phyloP scores from a whole-genome alignment of 2,797 vertebrate genomes.

The Pangasius larnaudii region DNA sequence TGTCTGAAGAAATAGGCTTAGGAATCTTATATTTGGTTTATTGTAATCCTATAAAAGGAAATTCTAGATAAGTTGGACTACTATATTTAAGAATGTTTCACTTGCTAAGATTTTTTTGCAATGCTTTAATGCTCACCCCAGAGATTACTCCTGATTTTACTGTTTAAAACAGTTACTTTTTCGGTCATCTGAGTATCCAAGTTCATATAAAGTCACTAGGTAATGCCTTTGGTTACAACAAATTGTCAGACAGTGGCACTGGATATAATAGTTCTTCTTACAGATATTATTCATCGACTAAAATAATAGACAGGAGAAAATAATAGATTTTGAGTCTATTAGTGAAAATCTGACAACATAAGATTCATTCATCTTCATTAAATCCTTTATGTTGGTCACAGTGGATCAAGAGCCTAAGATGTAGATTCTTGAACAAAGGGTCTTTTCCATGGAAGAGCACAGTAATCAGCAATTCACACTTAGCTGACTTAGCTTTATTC shows the following conservation, averaged over 20 bases:
- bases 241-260: not conserved
- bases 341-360: not conserved
- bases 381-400: not conserved
- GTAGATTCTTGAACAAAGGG: not conserved
- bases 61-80: no score
- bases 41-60: no score
- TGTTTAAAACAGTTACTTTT: not conserved
- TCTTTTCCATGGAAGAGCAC: slow-evolving; percentile 38
- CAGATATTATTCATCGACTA: not conserved
- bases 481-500: slow-evolving; percentile 47
- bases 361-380: not conserved
- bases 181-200: not conserved
- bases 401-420: not conserved
- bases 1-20: no score
- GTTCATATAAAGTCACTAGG: not conserved
- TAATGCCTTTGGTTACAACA: not conserved
- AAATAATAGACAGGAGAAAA: not conserved
- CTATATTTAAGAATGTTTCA: no score
- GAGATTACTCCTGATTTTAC: not conserved
- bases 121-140: not conserved
- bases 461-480: slow-evolving; percentile 39
- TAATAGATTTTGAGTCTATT: not conserved
- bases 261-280: not conserved
- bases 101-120: not conserved
- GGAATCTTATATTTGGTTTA: no score